Conservation (phyloP, 2,888 invertebrate genomes). For the Andrena dorsata region DNA sequence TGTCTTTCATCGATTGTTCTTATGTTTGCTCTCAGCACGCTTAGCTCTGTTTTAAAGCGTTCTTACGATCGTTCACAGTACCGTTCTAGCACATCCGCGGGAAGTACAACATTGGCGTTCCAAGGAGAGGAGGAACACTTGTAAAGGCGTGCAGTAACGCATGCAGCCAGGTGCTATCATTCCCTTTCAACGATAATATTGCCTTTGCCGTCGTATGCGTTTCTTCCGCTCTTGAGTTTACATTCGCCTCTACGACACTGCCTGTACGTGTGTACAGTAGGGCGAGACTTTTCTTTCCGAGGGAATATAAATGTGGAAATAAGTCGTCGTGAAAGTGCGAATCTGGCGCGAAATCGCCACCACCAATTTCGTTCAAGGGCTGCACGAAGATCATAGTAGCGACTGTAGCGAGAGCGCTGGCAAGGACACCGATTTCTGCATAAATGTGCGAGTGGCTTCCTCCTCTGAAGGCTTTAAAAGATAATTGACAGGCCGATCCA, state of each 20-base stretch:
- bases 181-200: conserved; percentile 80
- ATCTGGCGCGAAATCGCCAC: conserved; percentile 38
- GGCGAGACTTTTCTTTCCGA: conserved; percentile 34
- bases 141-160: conserved; percentile 72
- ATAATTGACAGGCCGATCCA: background rate
- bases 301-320: conserved; percentile 59
- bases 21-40: conserved; percentile 28
- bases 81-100: conserved; percentile 48
- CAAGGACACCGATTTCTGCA: too few relatives aligned
- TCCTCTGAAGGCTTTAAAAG: background rate
- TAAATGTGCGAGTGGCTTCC: background rate
- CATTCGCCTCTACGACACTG: conserved; percentile 54
- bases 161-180: conserved; percentile 79
- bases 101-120: conserved; percentile 48
- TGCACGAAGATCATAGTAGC: background rate
- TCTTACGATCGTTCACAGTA: conserved; percentile 35
- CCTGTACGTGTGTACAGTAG: conserved; percentile 25
- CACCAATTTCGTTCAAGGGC: conserved; percentile 40
- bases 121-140: conserved; percentile 57
- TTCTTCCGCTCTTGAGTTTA: conserved; percentile 64
- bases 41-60: conserved; percentile 53
- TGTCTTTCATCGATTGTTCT: conserved; percentile 7
- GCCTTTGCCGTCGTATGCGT: conserved; percentile 73
- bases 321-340: conserved; percentile 54
- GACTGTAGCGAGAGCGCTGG: background rate